phyloP scores from a whole-genome alignment of 2,888 invertebrate species.

The Spodoptera littoralis region DNA sequence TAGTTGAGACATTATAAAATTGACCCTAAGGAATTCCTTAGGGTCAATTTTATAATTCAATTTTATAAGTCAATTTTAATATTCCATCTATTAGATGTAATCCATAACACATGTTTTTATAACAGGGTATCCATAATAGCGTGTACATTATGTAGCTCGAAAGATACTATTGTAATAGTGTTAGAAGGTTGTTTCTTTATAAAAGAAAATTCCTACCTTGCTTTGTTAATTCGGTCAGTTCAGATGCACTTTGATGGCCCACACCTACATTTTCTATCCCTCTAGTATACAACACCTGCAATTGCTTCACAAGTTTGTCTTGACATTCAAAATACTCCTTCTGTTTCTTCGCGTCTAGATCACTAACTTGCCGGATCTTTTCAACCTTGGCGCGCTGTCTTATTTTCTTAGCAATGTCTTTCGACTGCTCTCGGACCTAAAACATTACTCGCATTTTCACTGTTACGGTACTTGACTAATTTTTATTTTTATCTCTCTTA shows the following conservation, averaged over 20 bases:
- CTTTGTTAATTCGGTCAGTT: conserved; percentile 62
- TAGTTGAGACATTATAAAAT: too few relatives aligned
- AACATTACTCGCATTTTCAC: conserved; percentile 54
- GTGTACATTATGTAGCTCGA: not conserved
- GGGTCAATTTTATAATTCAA: too few relatives aligned
- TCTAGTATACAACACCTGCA: conserved; percentile 76
- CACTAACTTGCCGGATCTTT: conserved; percentile 73
- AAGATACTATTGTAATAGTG: not conserved
- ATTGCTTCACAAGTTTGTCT: conserved; percentile 76
- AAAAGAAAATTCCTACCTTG: conserved; percentile 60
- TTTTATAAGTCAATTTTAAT: too few relatives aligned
- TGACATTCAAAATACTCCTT: conserved; percentile 78
- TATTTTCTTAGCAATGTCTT: conserved; percentile 85
- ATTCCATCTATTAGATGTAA: too few relatives aligned
- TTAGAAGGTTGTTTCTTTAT: not conserved
- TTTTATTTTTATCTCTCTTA: conserved; percentile 22
- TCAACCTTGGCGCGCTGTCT: conserved; percentile 82
- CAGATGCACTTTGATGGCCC: conserved; percentile 75
- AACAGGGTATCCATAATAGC: too few relatives aligned
- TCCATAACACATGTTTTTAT: too few relatives aligned
- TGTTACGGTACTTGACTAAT: conserved; percentile 43
- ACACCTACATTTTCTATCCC: conserved; percentile 76
- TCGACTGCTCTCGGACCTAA: conserved; percentile 87
- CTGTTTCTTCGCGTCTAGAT: conserved; percentile 75
- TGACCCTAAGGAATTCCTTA: too few relatives aligned